These are phyloP conservation scores for Heliocidaris tuberculata DNA, from an alignment of 35 echinoderm and acorn worm species.

Conservation along the genomic window DNA sequence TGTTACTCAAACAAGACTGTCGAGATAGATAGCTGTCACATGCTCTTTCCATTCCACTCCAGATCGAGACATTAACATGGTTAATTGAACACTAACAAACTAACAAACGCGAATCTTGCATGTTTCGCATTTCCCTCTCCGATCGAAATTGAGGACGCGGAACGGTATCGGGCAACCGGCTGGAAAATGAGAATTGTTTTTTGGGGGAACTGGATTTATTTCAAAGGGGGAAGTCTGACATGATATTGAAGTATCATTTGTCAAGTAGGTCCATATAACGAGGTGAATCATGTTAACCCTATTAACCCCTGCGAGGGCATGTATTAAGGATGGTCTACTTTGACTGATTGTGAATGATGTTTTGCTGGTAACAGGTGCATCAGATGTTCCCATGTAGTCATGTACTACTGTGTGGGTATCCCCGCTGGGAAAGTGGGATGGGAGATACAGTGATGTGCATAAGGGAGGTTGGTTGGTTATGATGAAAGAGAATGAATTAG, in stretches of 20 bases:
- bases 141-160: too few relatives aligned
- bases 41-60: too few relatives aligned
- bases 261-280: background rate
- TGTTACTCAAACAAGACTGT: too few relatives aligned
- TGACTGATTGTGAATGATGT: background rate
- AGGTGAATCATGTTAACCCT: background rate
- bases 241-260: background rate
- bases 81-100: too few relatives aligned
- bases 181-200: background rate
- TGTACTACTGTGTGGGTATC: background rate
- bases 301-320: background rate
- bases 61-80: too few relatives aligned
- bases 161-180: too few relatives aligned
- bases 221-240: too few relatives aligned
- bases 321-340: background rate
- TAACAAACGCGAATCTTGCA: too few relatives aligned
- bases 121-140: too few relatives aligned
- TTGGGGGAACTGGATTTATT: background rate
- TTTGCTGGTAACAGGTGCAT: background rate
- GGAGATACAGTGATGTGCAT: too few relatives aligned
- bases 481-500: background rate
- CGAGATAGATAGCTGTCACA: too few relatives aligned
- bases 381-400: background rate
- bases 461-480: background rate
- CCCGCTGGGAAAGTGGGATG: background rate